Base-by-base conservation (phyloP, 2,113 vertebrate genomes). In the Mirounga angustirostris region DNA sequence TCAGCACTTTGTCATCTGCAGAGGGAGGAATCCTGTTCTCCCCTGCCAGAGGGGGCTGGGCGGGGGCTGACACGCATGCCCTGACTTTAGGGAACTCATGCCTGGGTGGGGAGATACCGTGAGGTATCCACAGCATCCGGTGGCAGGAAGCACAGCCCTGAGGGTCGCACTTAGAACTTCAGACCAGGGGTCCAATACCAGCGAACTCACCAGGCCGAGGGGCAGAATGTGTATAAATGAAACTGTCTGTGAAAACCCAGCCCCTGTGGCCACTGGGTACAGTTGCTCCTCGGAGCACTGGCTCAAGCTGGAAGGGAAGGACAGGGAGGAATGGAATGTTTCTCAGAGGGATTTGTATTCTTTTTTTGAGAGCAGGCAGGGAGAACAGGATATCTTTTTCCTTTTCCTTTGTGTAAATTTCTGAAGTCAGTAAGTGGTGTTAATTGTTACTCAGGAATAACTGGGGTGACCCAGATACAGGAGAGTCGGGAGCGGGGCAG, bases 371-470 rank as follows among this genome's bases (percentile, higher is more conserved):
- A 40, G 63, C 24, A 95, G 30, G 8, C 54, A 59, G 6, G 8
- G 94, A 91, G 46, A 40, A 65, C 14, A 82, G 71, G 56, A 16
- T 74, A 71, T 81, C 67, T 95, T 65, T 90, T 86, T 65, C 71
- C 89, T 76, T 88, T 93, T 95, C 93, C 88, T 94, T 61, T 90
- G 56, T 92, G 46, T 65, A 6, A n/a, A n/a, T 58, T 61, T 92
- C 61, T 92, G 76, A 78, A 73, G 50, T 92, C 50, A 18, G 14
- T n/a, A 52, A 79, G 69, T 59, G n/a, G 63, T 65, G 6, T 54
- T 86, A 30, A 80, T 19, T 94, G 33, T 94, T 93, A 65, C 24
- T 50, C 22, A 40, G 89, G 71, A 85, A 54, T 43, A 59, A 43
- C 52, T 82, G 82, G 96, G 63, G 33, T 82, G 86, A n/a, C 11